Percentiles rank a stretch among this genome's conserved stretches.
Evolutionary conservation across 1,140 invertebrate genomes (phyloP).

Genomic region (Mamestra configurata): DNA sequence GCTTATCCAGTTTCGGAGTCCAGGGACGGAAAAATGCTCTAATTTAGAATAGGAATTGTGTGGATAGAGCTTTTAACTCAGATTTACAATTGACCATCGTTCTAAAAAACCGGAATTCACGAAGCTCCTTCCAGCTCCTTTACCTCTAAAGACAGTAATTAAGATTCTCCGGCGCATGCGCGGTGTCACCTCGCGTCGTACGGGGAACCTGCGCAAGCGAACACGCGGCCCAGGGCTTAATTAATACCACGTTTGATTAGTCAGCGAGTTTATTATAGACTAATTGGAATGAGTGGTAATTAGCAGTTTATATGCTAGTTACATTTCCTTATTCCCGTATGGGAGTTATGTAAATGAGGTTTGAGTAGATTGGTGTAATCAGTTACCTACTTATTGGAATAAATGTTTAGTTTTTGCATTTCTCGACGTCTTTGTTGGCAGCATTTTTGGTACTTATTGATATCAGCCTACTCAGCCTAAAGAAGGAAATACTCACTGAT

Average conservation of each 20-base stretch:
- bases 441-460: too few relatives aligned
- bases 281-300: constrained; percentile 21
- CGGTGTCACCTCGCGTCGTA: constrained; percentile 32
- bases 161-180: constrained; percentile 32
- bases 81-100: too few relatives aligned
- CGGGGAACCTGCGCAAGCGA: constrained; percentile 28
- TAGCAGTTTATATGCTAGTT: constrained; percentile 4
- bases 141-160: background rate
- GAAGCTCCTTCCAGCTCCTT: background rate
- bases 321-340: background rate
- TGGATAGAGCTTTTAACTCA: too few relatives aligned
- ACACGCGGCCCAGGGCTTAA: background rate
- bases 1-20: too few relatives aligned
- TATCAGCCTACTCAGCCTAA: too few relatives aligned
- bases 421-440: too few relatives aligned
- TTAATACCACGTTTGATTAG: background rate
- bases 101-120: too few relatives aligned
- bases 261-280: constrained; percentile 5
- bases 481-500: too few relatives aligned
- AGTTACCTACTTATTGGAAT: too few relatives aligned
- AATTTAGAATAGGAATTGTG: too few relatives aligned
- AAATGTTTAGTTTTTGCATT: too few relatives aligned
- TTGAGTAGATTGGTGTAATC: background rate
- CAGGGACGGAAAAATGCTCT: too few relatives aligned
- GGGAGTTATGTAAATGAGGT: background rate